Evolutionary conservation across 2,797 vertebrate genomes (phyloP).

Genomic region (Rhynchonycteris naso): DNA sequence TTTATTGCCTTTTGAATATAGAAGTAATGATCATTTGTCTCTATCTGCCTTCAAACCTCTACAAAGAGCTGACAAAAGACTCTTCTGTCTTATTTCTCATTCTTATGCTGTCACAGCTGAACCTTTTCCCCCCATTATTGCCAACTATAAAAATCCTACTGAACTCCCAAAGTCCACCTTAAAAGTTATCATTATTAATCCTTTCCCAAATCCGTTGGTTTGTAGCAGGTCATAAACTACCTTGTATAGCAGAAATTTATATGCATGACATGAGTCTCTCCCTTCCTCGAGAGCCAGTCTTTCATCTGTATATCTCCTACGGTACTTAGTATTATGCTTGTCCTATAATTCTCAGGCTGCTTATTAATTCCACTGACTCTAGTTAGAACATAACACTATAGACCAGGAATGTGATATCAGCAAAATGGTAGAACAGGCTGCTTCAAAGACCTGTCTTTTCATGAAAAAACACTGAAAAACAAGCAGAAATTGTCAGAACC

Average conservation of each 20-base stretch:
- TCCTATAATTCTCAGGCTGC: background rate
- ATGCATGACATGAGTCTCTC: background rate
- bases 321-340: background rate
- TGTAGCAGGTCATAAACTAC: background rate
- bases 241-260: background rate
- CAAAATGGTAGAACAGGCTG: background rate
- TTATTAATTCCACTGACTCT: background rate
- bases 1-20: slow-evolving; percentile 16
- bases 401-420: background rate
- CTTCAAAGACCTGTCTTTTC: background rate
- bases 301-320: background rate
- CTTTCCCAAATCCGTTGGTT: background rate
- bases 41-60: background rate
- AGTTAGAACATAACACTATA: slow-evolving; percentile 24
- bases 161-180: background rate
- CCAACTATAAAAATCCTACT: slow-evolving; percentile 5
- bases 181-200: slow-evolving; percentile 25
- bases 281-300: background rate
- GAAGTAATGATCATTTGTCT: background rate
- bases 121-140: background rate
- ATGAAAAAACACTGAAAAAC: background rate
- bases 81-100: background rate
- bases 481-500: background rate
- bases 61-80: background rate
- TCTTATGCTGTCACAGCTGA: background rate